phyloP scores from a whole-genome alignment of 2,113 vertebrate species.

The Pandion haliaetus region DNA sequence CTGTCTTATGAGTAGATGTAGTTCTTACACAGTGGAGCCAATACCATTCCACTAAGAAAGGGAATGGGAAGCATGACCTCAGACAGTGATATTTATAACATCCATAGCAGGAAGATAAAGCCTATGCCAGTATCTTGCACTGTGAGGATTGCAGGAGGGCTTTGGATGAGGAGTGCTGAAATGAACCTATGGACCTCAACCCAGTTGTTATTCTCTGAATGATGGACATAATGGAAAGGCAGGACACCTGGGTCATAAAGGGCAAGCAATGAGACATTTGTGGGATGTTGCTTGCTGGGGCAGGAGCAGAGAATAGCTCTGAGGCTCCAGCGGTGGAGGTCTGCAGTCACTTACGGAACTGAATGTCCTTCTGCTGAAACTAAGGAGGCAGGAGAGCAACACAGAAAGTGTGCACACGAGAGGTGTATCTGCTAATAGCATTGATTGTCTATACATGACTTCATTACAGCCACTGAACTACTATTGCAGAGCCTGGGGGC shows the following conservation, averaged over 20 bases:
- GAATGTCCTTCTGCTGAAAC: neutral
- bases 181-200: fast-evolving
- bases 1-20: neutral
- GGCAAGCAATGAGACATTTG: neutral
- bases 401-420: neutral
- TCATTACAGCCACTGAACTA: neutral
- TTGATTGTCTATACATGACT: neutral
- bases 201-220: neutral
- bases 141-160: neutral
- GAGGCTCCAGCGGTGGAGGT: neutral
- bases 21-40: neutral
- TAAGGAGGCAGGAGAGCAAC: neutral
- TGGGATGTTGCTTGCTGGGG: neutral
- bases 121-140: neutral
- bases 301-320: neutral
- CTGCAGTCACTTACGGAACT: neutral
- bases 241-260: neutral
- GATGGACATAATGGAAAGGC: neutral
- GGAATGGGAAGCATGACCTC: neutral
- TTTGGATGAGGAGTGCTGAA: neutral
- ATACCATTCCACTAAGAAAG: neutral
- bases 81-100: neutral
- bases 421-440: neutral
- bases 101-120: neutral
- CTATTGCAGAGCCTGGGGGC: neutral